These are phyloP conservation scores for Drosophila equinoxialis DNA, from an alignment of 1,140 invertebrate species.

Conservation along the genomic window DNA sequence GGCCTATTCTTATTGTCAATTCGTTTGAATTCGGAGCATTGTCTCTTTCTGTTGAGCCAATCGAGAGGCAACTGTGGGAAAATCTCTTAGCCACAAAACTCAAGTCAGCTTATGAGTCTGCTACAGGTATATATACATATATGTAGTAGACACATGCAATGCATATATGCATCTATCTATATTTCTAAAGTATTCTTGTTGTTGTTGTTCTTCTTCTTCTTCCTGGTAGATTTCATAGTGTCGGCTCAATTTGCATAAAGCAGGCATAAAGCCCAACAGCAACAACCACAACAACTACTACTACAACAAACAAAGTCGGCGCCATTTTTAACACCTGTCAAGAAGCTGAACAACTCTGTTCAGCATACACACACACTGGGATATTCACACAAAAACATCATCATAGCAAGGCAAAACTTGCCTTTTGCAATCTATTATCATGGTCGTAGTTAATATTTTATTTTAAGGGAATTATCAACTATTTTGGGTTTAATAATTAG, in stretches of 20 bases:
- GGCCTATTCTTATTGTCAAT: constrained; percentile 11
- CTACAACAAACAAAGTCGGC: constrained; percentile 50
- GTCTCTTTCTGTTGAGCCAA: constrained; percentile 16
- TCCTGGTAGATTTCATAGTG: neutral
- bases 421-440: neutral
- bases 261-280: constrained; percentile 47
- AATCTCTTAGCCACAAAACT: constrained; percentile 29
- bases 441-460: neutral
- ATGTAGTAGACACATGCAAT: neutral
- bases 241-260: constrained; percentile 61
- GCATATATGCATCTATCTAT: neutral
- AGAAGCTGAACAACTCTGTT: constrained; percentile 56
- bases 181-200: constrained; percentile 9
- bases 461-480: too few relatives aligned
- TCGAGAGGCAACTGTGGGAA: constrained; percentile 11
- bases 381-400: neutral
- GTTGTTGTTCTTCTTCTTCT: constrained; percentile 7
- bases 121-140: too few relatives aligned
- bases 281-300: constrained; percentile 31
- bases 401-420: constrained; percentile 13
- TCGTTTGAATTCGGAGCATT: neutral
- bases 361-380: constrained; percentile 1
- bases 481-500: too few relatives aligned
- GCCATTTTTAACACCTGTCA: constrained; percentile 76
- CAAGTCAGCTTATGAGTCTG: neutral